Evolutionary conservation across 1,140 invertebrate species (phyloP).

Genomic region (Vollenhovia emeryi): DNA sequence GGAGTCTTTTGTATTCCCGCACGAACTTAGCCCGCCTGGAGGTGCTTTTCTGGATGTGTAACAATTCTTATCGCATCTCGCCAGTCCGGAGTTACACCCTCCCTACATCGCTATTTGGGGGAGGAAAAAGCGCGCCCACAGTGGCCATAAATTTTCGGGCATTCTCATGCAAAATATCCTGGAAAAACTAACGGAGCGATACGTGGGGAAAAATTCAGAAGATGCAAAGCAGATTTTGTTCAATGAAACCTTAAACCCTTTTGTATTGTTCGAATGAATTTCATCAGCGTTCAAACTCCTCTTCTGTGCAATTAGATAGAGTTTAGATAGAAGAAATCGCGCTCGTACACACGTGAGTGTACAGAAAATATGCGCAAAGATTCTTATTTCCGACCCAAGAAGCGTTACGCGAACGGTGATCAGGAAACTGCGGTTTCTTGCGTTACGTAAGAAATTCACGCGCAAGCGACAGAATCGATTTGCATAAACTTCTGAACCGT

Average conservation of each 20-base stretch:
- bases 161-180: constrained; percentile 35
- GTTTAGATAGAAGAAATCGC: neutral
- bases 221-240: neutral
- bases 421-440: constrained; percentile 17
- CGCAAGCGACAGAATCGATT: neutral
- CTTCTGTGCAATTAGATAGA: neutral
- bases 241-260: neutral
- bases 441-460: constrained; percentile 17
- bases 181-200: neutral
- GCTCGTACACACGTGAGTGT: too few relatives aligned
- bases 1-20: constrained; percentile 32
- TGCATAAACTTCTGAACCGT: neutral
- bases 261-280: neutral
- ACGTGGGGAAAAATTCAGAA: neutral
- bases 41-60: constrained; percentile 31
- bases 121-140: neutral
- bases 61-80: constrained; percentile 47
- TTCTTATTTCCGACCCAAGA: constrained; percentile 2
- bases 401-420: neutral
- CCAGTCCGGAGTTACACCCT: constrained; percentile 13
- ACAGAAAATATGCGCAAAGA: too few relatives aligned
- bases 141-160: constrained; percentile 24
- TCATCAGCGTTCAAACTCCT: neutral
- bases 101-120: neutral
- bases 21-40: neutral